phyloP scores from a whole-genome alignment of 2,888 invertebrate genomes.

The Lysandra coridon region DNA sequence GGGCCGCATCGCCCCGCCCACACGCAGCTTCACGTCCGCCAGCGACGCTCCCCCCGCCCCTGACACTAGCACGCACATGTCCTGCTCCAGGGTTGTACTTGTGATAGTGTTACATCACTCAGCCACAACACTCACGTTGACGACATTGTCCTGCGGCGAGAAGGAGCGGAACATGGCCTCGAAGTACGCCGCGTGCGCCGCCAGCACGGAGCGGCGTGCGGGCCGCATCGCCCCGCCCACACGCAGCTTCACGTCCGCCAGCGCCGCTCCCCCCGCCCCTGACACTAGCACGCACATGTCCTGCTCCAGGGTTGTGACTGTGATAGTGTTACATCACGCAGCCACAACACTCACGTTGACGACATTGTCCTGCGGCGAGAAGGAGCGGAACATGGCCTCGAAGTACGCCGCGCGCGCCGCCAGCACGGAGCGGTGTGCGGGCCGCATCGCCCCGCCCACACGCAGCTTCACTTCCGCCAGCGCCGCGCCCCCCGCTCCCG shows the following conservation, averaged over 20 bases:
- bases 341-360: too few species aligned
- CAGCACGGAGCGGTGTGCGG: slow-evolving; percentile 94
- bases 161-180: slow-evolving; percentile 92
- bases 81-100: slow-evolving; percentile 84
- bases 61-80: slow-evolving; percentile 76
- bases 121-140: slow-evolving; percentile 79
- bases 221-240: slow-evolving; percentile 87
- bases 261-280: slow-evolving; percentile 53
- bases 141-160: slow-evolving; percentile 81
- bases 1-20: slow-evolving; percentile 87
- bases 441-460: slow-evolving; percentile 86
- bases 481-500: slow-evolving; percentile 51
- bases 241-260: slow-evolving; percentile 92
- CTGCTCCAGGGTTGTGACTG: slow-evolving; percentile 82
- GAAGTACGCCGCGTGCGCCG: slow-evolving; percentile 87
- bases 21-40: slow-evolving; percentile 91
- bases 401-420: slow-evolving; percentile 96
- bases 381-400: slow-evolving; percentile 97
- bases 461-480: slow-evolving; percentile 92
- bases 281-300: slow-evolving; percentile 81
- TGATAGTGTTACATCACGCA: too few species aligned
- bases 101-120: not conserved
- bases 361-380: slow-evolving; percentile 87
- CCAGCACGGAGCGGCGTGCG: slow-evolving; percentile 94
- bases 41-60: slow-evolving; percentile 66